These are phyloP conservation scores for Bothrops alternatus DNA, from an alignment of 2,797 vertebrate species.

Conservation along the genomic window DNA sequence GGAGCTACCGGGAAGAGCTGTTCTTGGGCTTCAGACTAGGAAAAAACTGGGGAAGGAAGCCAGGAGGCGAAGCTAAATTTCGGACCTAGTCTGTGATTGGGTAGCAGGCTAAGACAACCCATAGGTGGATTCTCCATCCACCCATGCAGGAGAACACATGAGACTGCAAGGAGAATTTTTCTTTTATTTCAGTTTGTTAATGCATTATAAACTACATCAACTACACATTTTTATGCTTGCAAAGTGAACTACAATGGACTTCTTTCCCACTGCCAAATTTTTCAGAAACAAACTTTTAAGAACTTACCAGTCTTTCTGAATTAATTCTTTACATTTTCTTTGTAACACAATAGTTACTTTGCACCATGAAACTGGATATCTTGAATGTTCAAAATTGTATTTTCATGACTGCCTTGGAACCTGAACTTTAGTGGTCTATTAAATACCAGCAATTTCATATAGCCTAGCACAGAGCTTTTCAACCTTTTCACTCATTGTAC, in stretches of 20 bases:
- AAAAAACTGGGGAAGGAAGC: no score
- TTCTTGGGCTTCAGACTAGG: no score
- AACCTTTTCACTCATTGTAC: no score
- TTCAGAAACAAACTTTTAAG: constrained; percentile 65
- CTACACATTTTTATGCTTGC: constrained; percentile 52
- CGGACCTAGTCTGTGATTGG: no score
- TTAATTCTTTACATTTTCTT: constrained; percentile 71
- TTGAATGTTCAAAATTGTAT: constrained; percentile 84
- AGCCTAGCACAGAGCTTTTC: constrained; percentile 60
- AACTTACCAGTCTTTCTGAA: constrained; percentile 65
- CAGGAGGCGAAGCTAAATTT: no score
- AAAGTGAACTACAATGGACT: constrained; percentile 45
- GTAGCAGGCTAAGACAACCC: no score
- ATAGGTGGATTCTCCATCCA: no score
- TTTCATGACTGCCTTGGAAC: constrained; percentile 80
- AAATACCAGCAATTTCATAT: constrained; percentile 85
- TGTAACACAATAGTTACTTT: constrained; percentile 75
- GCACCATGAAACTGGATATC: constrained; percentile 75
- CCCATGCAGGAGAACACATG: constrained; percentile 3
- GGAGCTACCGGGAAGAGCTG: no score
- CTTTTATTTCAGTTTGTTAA: constrained; percentile 43
- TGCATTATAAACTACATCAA: constrained; percentile 53
- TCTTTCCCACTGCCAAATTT: constrained; percentile 63
- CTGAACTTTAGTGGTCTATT: constrained; percentile 85
- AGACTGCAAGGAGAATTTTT: constrained; percentile 53